These are phyloP conservation scores for Tachina fera DNA, from an alignment of 2,888 invertebrate species.

Conservation along the genomic window DNA sequence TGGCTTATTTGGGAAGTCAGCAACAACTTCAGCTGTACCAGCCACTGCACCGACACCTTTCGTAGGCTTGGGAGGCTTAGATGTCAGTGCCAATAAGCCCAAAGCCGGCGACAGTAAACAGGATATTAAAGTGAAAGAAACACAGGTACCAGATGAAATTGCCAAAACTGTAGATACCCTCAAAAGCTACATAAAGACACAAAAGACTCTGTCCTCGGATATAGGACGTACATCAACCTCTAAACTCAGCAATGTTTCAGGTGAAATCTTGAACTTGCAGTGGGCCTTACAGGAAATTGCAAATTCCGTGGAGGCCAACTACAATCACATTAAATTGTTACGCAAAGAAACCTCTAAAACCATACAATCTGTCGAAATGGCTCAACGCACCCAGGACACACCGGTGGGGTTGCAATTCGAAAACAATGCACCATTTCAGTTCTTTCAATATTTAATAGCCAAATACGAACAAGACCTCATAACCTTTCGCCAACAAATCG, in stretches of 20 bases:
- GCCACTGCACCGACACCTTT: constrained; percentile 77
- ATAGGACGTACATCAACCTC: constrained; percentile 87
- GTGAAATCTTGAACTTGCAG: constrained; percentile 79
- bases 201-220: constrained; percentile 91
- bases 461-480: constrained; percentile 89
- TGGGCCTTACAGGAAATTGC: constrained; percentile 81
- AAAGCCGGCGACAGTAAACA: constrained; percentile 81
- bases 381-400: constrained; percentile 90
- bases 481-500: constrained; percentile 88
- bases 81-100: constrained; percentile 81
- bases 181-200: constrained; percentile 93
- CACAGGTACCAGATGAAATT: constrained; percentile 89
- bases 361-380: constrained; percentile 89
- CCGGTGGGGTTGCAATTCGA: constrained; percentile 90
- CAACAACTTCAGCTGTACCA: constrained; percentile 71
- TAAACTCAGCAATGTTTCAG: constrained; percentile 80
- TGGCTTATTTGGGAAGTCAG: constrained; percentile 77
- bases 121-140: constrained; percentile 81
- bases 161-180: constrained; percentile 90
- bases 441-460: constrained; percentile 87
- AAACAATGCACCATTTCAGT: constrained; percentile 88
- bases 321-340: constrained; percentile 83
- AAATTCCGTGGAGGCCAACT: constrained; percentile 81
- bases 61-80: constrained; percentile 81
- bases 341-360: constrained; percentile 89